Evolutionary conservation across 2,888 invertebrate species (phyloP).

Genomic region (Eumacrocentrus americanus): DNA sequence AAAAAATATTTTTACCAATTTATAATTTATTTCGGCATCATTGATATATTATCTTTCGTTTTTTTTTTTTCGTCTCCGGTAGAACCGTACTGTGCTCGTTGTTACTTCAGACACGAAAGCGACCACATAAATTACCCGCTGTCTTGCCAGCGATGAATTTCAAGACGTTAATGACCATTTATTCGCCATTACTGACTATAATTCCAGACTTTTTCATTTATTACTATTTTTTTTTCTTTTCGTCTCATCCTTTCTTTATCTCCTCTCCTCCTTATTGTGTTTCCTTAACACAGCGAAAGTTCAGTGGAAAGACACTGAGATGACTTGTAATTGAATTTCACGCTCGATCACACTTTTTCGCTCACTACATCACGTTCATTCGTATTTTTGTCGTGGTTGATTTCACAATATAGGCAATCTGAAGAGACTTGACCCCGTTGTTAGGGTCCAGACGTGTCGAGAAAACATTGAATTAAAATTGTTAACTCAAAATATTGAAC

Average conservation of each 20-base stretch:
- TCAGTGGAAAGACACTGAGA: neutral
- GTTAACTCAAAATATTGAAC: too few species aligned
- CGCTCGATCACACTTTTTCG: constrained; percentile 24
- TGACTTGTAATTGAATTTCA: constrained; percentile 36
- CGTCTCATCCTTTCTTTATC: neutral
- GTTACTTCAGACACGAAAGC: too few species aligned
- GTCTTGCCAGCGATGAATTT: constrained; percentile 5
- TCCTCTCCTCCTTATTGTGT: neutral
- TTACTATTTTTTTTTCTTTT: neutral
- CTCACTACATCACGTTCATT: constrained; percentile 1
- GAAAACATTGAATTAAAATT: constrained; percentile 15
- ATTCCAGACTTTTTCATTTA: neutral
- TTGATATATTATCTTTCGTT: too few species aligned
- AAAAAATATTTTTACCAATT: too few species aligned
- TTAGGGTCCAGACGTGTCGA: neutral
- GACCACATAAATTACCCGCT: constrained; percentile 1
- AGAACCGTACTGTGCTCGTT: too few species aligned
- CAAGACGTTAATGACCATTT: constrained; percentile 12
- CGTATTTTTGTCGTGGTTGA: neutral
- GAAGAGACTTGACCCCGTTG: neutral
- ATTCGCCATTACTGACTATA: neutral
- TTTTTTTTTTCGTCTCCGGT: too few species aligned
- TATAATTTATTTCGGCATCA: too few species aligned
- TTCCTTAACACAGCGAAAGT: neutral
- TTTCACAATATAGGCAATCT: too few species aligned